Base-by-base conservation (phyloP, 2,888 invertebrate genomes). In the Stratiomys singularior region DNA sequence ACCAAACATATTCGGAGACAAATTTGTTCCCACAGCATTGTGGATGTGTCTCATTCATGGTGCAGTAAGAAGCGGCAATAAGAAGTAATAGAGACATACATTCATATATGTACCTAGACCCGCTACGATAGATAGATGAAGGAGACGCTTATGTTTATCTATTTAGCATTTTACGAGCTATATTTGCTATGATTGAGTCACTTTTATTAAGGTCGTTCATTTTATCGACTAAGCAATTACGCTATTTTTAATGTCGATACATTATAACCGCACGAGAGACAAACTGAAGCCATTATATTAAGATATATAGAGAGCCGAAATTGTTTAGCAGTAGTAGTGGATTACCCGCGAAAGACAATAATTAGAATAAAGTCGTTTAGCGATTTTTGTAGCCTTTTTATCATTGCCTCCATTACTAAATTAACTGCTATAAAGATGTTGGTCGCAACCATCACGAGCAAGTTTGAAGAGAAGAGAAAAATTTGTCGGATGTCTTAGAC, bases 101-200 rank as follows among this genome's bases (percentile, higher is more conserved):
- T 37, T 37, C 37, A 37, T 37, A 37, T 37, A 37, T 9, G 37
- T 5, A 9, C 9, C 3, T 37, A 9, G 37, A 37, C 3, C 5
- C 37, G 37, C 37, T 37, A 37, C 37, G 37, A 5, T 37, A 37
- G 37, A 37, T 37, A 37, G 37, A 74, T 37, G 74, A 58, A 37
- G 44, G 52, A 37, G 60, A 60, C 37, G 60, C 52, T 72, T 72
- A 72, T 72, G 72, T 72, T 74, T 74, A 74, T 74, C 74, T 74
- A 74, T 74, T 74, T 74, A 74, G 74, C 74, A 74, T 74, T 74
- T 74, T 74, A 74, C 25, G 74, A 58, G 58, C 60, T 37, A 74
- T 74, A 74, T 74, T 74, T 74, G 74, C 74, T 74, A 74, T 74
- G 74, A 74, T 74, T 74, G 74, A 74, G 74, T 58, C 74, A 74